Evolutionary conservation across 2,888 invertebrate species (phyloP).

Genomic region (Scaptomyza cyrtandrae): DNA sequence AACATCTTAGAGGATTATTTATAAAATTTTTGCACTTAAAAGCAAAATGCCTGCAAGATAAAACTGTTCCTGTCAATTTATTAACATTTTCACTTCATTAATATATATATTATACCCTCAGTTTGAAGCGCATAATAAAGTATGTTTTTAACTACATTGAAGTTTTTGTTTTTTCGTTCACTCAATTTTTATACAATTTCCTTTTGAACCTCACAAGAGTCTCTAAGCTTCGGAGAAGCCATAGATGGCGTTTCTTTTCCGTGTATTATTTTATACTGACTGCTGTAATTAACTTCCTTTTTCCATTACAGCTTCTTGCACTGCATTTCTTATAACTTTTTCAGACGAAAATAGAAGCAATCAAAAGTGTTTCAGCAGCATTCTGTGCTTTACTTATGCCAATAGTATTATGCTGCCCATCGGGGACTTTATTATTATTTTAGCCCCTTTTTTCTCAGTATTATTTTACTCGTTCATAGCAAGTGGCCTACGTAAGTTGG

Average conservation of each 20-base stretch:
- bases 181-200: too few species aligned
- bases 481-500: background rate
- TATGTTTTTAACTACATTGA: too few species aligned
- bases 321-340: background rate
- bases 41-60: too few species aligned
- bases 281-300: background rate
- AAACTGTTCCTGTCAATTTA: too few species aligned
- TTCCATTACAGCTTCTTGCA: background rate
- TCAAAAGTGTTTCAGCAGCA: background rate
- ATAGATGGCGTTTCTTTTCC: background rate
- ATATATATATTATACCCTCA: too few species aligned
- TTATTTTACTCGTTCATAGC: conserved; percentile 3
- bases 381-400: background rate
- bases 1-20: too few species aligned
- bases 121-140: too few species aligned
- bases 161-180: too few species aligned
- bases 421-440: conserved; percentile 21
- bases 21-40: too few species aligned
- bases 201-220: too few species aligned
- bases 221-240: background rate
- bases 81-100: too few species aligned
- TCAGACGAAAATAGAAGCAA: background rate
- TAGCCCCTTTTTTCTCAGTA: background rate
- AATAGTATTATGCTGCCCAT: conserved; percentile 13
- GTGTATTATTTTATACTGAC: background rate